These are phyloP conservation scores for Zygogramma bicolorata DNA, from an alignment of 2,888 invertebrate species.

Conservation along the genomic window DNA sequence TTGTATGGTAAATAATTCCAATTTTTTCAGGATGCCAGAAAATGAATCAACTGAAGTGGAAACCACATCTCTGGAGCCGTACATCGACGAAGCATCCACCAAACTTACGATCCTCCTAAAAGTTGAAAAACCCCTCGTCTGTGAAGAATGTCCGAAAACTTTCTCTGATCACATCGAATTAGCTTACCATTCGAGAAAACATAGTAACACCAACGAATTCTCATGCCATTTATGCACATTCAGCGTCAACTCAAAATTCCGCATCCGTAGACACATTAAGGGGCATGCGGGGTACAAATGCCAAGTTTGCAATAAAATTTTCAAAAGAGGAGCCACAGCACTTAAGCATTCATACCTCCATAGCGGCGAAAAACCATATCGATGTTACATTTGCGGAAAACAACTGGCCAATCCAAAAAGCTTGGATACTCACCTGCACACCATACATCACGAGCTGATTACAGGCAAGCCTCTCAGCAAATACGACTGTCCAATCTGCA, in stretches of 20 bases:
- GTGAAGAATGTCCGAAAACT: slow-evolving; percentile 69
- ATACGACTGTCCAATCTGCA: slow-evolving; percentile 67
- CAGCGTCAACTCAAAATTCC: slow-evolving; percentile 57
- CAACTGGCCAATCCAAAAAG: slow-evolving; percentile 36
- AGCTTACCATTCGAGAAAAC: slow-evolving; percentile 56
- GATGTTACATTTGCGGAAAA: slow-evolving; percentile 67
- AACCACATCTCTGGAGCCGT: slow-evolving; percentile 17
- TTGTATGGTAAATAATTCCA: no score
- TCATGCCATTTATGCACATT: slow-evolving; percentile 60
- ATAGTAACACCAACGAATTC: slow-evolving; percentile 53
- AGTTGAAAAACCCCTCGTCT: slow-evolving; percentile 65
- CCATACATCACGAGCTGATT: slow-evolving; percentile 66
- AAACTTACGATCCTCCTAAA: slow-evolving; percentile 41
- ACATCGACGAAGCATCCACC: slow-evolving; percentile 36
- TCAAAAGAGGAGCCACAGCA: slow-evolving; percentile 56
- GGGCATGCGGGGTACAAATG: slow-evolving; percentile 64
- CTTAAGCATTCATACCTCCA: slow-evolving; percentile 59
- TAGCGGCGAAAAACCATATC: slow-evolving; percentile 66
- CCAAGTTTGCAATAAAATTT: slow-evolving; percentile 58
- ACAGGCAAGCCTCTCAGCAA: slow-evolving; percentile 56
- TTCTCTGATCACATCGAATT: slow-evolving; percentile 63
- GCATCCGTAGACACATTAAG: slow-evolving; percentile 62
- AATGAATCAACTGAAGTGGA: slow-evolving; percentile 33
- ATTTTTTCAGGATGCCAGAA: slow-evolving; percentile 22
- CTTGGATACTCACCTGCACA: slow-evolving; percentile 63